Conservation (phyloP, 2,113 vertebrate species). For the Sorex fumeus region DNA sequence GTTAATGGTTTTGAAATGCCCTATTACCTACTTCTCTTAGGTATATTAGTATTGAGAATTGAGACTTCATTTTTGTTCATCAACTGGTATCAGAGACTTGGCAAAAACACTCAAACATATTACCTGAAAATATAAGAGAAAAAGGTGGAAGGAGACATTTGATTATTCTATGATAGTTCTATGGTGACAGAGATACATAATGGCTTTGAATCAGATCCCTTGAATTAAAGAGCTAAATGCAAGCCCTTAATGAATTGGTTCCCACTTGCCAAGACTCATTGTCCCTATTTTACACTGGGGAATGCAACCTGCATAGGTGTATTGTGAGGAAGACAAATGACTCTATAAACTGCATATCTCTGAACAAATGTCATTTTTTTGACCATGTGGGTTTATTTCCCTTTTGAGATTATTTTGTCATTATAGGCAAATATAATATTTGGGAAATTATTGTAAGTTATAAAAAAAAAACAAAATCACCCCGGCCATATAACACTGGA, state of each 20-base stretch:
- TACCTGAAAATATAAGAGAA: not conserved
- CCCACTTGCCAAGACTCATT: not conserved
- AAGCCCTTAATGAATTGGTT: not conserved
- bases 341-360: not conserved
- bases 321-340: not conserved
- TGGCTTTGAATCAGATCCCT: not conserved
- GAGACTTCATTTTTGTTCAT: not conserved
- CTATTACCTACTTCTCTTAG: not conserved
- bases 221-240: not conserved
- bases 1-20: not conserved
- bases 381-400: not conserved
- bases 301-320: no score
- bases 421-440: slow-evolving; percentile 24
- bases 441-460: not conserved
- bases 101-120: not conserved
- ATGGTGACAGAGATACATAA: not conserved
- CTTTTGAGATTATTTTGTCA: not conserved
- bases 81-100: not conserved
- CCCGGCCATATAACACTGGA: not conserved
- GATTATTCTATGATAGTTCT: slow-evolving; percentile 30
- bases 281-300: not conserved
- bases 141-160: not conserved
- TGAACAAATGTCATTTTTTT: not conserved
- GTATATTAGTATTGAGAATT: slow-evolving; percentile 15
- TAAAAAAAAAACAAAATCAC: slow-evolving; percentile 59